Evolutionary conservation across 2,113 vertebrate genomes (phyloP).

Genomic region (Oreocharis arfaki): DNA sequence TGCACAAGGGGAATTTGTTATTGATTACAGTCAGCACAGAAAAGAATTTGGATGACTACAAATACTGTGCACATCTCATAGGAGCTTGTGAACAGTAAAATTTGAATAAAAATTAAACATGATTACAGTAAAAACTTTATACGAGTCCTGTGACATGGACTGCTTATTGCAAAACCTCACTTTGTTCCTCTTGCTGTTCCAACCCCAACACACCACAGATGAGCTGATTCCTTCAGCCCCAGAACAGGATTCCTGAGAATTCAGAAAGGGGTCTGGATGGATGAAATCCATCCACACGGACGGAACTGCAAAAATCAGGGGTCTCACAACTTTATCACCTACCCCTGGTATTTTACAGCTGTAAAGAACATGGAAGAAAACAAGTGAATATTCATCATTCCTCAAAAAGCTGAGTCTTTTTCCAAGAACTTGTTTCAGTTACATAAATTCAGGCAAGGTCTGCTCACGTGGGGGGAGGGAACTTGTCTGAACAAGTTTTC

Average conservation of each 20-base stretch:
- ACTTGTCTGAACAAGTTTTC: constrained; percentile 17
- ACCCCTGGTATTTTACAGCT: background rate
- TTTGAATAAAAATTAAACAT: background rate
- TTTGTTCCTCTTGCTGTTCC: background rate
- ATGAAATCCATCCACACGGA: background rate
- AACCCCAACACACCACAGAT: background rate
- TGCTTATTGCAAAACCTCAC: background rate
- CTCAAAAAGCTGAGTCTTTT: background rate
- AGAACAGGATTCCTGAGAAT: background rate
- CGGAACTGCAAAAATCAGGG: background rate
- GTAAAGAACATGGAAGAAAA: background rate
- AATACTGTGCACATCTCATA: background rate
- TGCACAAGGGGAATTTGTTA: background rate
- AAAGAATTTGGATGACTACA: background rate
- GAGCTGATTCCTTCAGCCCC: background rate
- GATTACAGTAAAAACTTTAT: background rate
- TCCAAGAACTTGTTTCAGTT: background rate
- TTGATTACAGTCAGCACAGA: background rate
- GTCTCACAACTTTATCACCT: background rate
- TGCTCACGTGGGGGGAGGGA: background rate
- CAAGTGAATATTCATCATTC: background rate
- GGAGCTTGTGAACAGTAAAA: background rate
- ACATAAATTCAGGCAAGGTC: background rate
- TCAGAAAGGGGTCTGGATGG: background rate
- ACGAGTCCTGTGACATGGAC: background rate